Evolutionary conservation across 2,888 invertebrate genomes (phyloP).

Genomic region (Callosobruchus maculatus): DNA sequence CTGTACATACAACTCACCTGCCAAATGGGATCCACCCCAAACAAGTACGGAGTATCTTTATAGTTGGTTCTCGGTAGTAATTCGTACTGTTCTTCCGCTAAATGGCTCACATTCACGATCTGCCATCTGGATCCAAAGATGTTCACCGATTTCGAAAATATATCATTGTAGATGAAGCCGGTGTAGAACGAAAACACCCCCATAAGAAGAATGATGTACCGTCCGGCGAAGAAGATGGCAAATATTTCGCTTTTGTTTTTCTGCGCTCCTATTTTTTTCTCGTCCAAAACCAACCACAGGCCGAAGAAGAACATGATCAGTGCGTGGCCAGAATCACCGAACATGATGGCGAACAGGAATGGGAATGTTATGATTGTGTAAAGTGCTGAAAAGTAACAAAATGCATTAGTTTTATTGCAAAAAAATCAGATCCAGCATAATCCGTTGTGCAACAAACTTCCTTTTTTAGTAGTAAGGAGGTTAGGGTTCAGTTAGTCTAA

Average conservation of each 20-base stretch:
- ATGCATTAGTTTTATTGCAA: too few relatives aligned
- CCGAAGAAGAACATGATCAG: slow-evolving; percentile 78
- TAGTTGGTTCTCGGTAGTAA: slow-evolving; percentile 51
- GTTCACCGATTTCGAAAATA: slow-evolving; percentile 74
- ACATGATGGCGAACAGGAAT: slow-evolving; percentile 94
- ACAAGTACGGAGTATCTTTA: slow-evolving; percentile 57
- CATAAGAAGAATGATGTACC: slow-evolving; percentile 77
- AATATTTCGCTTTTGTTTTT: slow-evolving; percentile 73
- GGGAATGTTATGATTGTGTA: slow-evolving; percentile 82
- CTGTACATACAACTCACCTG: slow-evolving; percentile 51
- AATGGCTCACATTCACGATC: slow-evolving; percentile 17
- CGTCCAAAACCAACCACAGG: slow-evolving; percentile 74
- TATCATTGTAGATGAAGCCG: slow-evolving; percentile 74
- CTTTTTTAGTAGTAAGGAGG: too few relatives aligned
- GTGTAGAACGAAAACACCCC: slow-evolving; percentile 74
- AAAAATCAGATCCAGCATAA: too few relatives aligned
- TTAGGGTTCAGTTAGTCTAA: too few relatives aligned
- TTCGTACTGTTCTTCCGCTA: slow-evolving; percentile 29
- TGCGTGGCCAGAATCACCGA: slow-evolving; percentile 92
- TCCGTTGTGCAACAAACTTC: too few relatives aligned
- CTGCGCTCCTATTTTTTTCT: slow-evolving; percentile 69
- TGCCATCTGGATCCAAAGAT: slow-evolving; percentile 67
- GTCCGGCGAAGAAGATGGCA: slow-evolving; percentile 71
- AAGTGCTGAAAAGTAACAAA: slow-evolving; percentile 36
- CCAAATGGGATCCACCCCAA: slow-evolving; percentile 76